Base-by-base conservation (phyloP, 2,113 vertebrate genomes). In the Oryzias javanicus region DNA sequence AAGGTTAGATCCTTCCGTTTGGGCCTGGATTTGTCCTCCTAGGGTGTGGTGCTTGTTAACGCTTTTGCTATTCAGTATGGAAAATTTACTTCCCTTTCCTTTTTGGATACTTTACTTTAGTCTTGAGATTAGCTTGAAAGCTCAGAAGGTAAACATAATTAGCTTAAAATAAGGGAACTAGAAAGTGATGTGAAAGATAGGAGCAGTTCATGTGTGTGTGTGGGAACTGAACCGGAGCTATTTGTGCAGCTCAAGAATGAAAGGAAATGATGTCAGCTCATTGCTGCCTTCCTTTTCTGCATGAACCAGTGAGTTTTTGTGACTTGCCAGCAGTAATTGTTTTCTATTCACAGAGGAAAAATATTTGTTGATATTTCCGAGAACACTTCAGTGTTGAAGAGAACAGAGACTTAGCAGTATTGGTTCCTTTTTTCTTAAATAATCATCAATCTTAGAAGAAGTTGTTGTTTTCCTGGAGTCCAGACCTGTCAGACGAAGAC, bases 261-360 rank as follows among this genome's bases (percentile, higher is more conserved):
- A 84, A 92, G 91, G 91, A 92, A 91, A 89, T 92, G 87, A 91
- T 89, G 89, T 92, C 89, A 91, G 55, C 73, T 67, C 69, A 78
- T 56, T 67, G 55, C 82, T 76, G 76, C 80, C 60, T 64, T 63
- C 25, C 63, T 77, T 88, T 83, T 86, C 79, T 81, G 66, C 75
- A 76, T 76, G 73, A 82, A 71, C 66, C 52, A 59, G 55, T 45
- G 72, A 75, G 68, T 60, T 73, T 20, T 29, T 63, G 60, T 48
- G 58, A 42, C 40, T 48, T 48, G 69, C 41, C 74, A 69, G 48
- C 51, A 61, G 65, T 18, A 15, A 60, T 64, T 79, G 17, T 44
- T 25, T 70, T 62, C 52, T 64, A 60, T 74, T 25, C 60, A 72
- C 71, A 72, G 57, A 76, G 53, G 42, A 58, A 55, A 59, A 49